phyloP scores from a whole-genome alignment of 2,797 vertebrate genomes.

The Knipowitschia caucasica region DNA sequence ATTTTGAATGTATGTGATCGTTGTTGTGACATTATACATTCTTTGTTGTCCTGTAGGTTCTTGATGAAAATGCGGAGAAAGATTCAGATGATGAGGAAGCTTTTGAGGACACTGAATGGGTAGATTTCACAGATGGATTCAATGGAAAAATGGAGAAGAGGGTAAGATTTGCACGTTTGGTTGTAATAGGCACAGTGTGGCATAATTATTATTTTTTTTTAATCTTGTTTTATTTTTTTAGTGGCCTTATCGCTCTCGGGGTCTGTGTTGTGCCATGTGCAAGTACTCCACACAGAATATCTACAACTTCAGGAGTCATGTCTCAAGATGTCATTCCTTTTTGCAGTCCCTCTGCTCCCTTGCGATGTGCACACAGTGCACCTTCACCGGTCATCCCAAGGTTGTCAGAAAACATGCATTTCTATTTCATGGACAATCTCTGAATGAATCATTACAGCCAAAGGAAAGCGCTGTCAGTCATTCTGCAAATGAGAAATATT shows the following conservation, averaged over 20 bases:
- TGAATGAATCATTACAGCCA: slow-evolving; percentile 38
- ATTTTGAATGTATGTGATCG: too few relatives aligned
- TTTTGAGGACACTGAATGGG: slow-evolving; percentile 88
- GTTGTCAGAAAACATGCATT: slow-evolving; percentile 84
- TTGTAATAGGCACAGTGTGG: not conserved
- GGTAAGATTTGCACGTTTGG: slow-evolving; percentile 49
- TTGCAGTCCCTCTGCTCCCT: slow-evolving; percentile 84
- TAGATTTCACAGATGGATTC: slow-evolving; percentile 85
- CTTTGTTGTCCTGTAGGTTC: slow-evolving; percentile 73
- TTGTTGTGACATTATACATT: too few relatives aligned
- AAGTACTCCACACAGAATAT: slow-evolving; percentile 88
- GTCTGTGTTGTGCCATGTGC: slow-evolving; percentile 90
- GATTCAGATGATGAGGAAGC: slow-evolving; percentile 75
- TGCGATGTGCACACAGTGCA: slow-evolving; percentile 84
- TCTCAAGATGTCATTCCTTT: slow-evolving; percentile 86
- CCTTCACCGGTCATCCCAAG: slow-evolving; percentile 84
- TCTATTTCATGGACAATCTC: slow-evolving; percentile 80
- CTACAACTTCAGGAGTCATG: slow-evolving; percentile 85
- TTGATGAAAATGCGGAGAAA: slow-evolving; percentile 77
- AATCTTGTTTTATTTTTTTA: too few relatives aligned
- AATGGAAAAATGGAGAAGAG: slow-evolving; percentile 75
- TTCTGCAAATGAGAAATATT: slow-evolving; percentile 75
- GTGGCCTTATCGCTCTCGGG: slow-evolving; percentile 88
- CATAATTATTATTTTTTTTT: not conserved
- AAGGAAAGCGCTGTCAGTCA: slow-evolving; percentile 37